Evolutionary conservation across 2,113 vertebrate species (phyloP).

Genomic region (Bubo blakistoni): DNA sequence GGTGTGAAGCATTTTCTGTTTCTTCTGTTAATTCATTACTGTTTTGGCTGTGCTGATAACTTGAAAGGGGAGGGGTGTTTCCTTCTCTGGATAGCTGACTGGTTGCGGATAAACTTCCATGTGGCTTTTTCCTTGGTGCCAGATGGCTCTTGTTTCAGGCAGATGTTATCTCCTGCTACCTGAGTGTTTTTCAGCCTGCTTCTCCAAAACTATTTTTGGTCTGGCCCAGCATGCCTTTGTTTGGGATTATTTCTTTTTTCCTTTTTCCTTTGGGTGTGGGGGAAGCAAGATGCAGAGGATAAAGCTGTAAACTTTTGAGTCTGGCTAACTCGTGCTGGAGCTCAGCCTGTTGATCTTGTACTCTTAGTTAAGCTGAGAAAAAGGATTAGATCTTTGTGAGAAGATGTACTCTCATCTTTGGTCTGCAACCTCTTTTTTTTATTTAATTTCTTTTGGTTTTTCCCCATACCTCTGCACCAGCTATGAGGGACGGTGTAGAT

Average conservation of each 20-base stretch:
- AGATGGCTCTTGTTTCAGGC: conserved; percentile 47
- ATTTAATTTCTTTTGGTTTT: background rate
- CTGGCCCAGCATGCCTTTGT: background rate
- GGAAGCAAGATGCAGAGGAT: background rate
- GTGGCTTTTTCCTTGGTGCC: conserved; percentile 43
- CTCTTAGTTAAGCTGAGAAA: background rate
- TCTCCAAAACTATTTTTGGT: conserved; percentile 50
- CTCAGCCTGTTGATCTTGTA: background rate
- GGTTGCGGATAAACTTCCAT: background rate
- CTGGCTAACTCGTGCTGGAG: background rate
- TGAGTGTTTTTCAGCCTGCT: conserved; percentile 45
- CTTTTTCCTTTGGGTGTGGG: background rate
- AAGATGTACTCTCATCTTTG: background rate
- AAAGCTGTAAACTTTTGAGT: background rate
- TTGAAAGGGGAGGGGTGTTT: background rate
- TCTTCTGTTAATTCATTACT: background rate
- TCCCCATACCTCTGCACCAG: background rate
- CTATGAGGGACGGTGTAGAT: background rate
- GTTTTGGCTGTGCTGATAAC: background rate
- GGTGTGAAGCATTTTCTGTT: background rate
- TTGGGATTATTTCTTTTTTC: background rate
- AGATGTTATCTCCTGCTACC: conserved; percentile 59
- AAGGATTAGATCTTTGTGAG: background rate
- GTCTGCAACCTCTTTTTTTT: background rate
- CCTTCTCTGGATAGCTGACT: background rate